A percentile compares a stretch with the other conserved stretches of the same genome.
These are phyloP conservation scores for Oligia latruncula DNA, from an alignment of 2,888 invertebrate species.

Conservation along the genomic window DNA sequence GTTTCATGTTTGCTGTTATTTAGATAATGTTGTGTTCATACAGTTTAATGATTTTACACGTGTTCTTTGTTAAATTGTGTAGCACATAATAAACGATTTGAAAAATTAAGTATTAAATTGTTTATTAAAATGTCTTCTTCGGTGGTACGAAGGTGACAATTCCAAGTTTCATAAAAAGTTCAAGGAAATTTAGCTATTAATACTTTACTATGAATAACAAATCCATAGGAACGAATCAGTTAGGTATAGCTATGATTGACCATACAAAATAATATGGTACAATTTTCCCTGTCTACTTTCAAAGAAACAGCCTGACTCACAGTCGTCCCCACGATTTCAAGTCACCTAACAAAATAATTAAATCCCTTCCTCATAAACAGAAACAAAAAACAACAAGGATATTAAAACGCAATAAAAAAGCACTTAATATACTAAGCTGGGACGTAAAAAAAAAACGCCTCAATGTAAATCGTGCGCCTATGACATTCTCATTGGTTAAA, in stretches of 20 bases:
- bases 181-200: neutral
- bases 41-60: conserved; percentile 56
- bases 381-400: conserved; percentile 68
- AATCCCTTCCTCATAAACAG: conserved; percentile 36
- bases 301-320: conserved; percentile 30
- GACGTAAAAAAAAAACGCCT: conserved; percentile 75
- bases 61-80: conserved; percentile 50
- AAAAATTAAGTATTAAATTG: neutral
- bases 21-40: conserved; percentile 53
- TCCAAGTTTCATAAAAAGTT: neutral
- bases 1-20: conserved; percentile 59
- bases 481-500: conserved; percentile 89
- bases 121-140: neutral
- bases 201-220: neutral
- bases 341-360: conserved; percentile 53
- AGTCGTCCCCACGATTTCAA: conserved; percentile 23
- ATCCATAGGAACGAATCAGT: neutral
- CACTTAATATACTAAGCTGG: conserved; percentile 74
- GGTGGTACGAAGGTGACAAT: neutral
- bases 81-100: conserved; percentile 5
- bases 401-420: conserved; percentile 82
- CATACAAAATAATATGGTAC: neutral
- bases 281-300: conserved; percentile 14
- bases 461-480: conserved; percentile 85
- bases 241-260: neutral